phyloP scores from a whole-genome alignment of 2,113 vertebrate genomes.

The Cottus gobio region DNA sequence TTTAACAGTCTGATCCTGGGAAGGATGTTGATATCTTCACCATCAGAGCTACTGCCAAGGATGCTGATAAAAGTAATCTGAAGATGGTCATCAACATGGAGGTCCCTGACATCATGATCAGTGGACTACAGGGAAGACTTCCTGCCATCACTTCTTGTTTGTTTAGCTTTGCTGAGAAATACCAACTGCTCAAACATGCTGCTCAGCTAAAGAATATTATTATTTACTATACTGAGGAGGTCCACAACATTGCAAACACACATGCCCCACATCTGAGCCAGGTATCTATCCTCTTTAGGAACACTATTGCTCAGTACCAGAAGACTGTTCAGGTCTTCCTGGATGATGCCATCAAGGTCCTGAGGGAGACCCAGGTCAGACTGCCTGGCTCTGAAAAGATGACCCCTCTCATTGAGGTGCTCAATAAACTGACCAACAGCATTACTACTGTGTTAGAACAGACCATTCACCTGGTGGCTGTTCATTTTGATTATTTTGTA shows the following conservation, averaged over 20 bases:
- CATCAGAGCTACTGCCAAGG: constrained; percentile 12
- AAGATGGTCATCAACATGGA: constrained; percentile 32
- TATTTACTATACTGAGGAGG: constrained; percentile 62
- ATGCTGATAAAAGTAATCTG: neutral
- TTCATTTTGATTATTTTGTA: neutral
- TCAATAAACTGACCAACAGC: constrained; percentile 68
- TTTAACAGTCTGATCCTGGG: constrained; percentile 23
- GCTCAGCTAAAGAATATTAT: constrained; percentile 70
- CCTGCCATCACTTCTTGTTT: constrained; percentile 78
- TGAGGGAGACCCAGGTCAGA: constrained; percentile 85
- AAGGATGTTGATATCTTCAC: constrained; percentile 26
- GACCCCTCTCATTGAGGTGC: constrained; percentile 85
- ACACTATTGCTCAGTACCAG: constrained; percentile 78
- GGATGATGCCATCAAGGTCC: constrained; percentile 81
- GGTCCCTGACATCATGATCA: constrained; percentile 1
- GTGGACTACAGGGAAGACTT: constrained; percentile 35
- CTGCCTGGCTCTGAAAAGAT: constrained; percentile 81
- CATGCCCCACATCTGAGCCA: constrained; percentile 76
- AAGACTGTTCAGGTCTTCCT: constrained; percentile 77
- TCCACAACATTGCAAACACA: constrained; percentile 66
- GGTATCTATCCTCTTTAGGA: constrained; percentile 78
- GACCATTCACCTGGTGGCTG: constrained; percentile 56
- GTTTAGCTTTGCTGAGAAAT: constrained; percentile 72
- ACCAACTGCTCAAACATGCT: constrained; percentile 40
- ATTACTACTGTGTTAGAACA: constrained; percentile 65